Conservation (phyloP, 2,888 invertebrate species). For the Lysandra coridon region DNA sequence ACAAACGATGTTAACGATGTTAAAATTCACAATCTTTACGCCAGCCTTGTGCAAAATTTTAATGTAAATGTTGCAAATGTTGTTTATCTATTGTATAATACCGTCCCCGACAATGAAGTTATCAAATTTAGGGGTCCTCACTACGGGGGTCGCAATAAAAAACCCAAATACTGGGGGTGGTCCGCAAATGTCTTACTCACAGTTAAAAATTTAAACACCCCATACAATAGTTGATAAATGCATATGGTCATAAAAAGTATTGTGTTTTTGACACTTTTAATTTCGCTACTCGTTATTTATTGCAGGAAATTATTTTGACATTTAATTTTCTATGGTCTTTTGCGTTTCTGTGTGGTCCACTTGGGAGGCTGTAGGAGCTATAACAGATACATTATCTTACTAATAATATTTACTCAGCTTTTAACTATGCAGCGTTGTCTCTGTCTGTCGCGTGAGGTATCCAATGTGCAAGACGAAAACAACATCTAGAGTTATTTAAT, state of each 20-base stretch:
- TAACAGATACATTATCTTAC: too few relatives aligned
- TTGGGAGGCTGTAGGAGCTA: too few relatives aligned
- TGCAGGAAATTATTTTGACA: slow-evolving; percentile 35
- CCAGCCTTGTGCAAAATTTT: too few relatives aligned
- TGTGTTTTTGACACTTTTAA: slow-evolving; percentile 42
- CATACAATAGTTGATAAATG: slow-evolving; percentile 69
- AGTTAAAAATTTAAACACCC: slow-evolving; percentile 72
- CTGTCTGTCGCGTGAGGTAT: too few relatives aligned
- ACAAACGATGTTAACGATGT: too few relatives aligned
- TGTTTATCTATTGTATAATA: slow-evolving; percentile 41
- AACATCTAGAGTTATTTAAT: too few relatives aligned
- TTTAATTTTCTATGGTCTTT: slow-evolving; percentile 14
- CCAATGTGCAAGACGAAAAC: too few relatives aligned
- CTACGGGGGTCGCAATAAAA: slow-evolving; percentile 63
- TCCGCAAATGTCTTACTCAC: slow-evolving; percentile 63
- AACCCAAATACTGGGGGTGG: slow-evolving; percentile 61
- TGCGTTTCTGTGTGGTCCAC: not conserved
- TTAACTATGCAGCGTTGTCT: too few relatives aligned
- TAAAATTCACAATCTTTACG: too few relatives aligned
- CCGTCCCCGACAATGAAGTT: slow-evolving; percentile 71
- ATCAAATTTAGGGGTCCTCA: slow-evolving; percentile 62
- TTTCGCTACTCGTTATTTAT: slow-evolving; percentile 43
- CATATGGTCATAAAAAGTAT: slow-evolving; percentile 34
- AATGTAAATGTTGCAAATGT: too few relatives aligned
- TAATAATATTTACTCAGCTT: too few relatives aligned